phyloP scores from a whole-genome alignment of 2,113 vertebrate species.

The Globicephala melas region DNA sequence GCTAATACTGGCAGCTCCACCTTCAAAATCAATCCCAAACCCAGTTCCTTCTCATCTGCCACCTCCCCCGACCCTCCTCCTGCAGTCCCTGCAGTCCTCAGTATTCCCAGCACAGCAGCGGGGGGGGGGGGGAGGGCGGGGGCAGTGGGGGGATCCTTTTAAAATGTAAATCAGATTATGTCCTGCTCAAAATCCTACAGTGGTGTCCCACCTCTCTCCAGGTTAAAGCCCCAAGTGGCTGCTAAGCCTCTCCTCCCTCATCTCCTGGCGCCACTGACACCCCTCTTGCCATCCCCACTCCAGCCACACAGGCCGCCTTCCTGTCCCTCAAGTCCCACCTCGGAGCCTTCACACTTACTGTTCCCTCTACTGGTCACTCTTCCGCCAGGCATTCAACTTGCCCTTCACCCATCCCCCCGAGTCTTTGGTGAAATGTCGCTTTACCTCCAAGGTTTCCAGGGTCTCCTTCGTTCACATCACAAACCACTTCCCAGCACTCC shows the following conservation, averaged over 20 bases:
- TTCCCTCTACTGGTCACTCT: neutral
- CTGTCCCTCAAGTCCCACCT: neutral
- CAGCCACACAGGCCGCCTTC: neutral
- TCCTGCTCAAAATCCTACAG: neutral
- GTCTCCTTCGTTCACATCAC: neutral
- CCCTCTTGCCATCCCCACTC: too few relatives aligned
- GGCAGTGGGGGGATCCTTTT: neutral
- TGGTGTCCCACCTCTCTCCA: neutral
- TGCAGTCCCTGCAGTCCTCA: too few relatives aligned
- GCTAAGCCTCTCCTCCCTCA: neutral
- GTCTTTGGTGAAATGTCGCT: neutral
- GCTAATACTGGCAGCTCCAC: neutral
- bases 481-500: neutral
- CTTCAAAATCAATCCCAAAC: neutral
- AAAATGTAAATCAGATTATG: neutral
- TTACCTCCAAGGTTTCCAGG: neutral
- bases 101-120: neutral
- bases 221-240: neutral
- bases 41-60: neutral
- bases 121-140: accelerated
- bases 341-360: neutral
- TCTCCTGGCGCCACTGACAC: too few relatives aligned
- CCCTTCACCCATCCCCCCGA: neutral
- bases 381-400: too few relatives aligned
- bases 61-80: neutral